Evolutionary conservation across 2,113 vertebrate species (phyloP).

Genomic region (Grammomys dolichurus): DNA sequence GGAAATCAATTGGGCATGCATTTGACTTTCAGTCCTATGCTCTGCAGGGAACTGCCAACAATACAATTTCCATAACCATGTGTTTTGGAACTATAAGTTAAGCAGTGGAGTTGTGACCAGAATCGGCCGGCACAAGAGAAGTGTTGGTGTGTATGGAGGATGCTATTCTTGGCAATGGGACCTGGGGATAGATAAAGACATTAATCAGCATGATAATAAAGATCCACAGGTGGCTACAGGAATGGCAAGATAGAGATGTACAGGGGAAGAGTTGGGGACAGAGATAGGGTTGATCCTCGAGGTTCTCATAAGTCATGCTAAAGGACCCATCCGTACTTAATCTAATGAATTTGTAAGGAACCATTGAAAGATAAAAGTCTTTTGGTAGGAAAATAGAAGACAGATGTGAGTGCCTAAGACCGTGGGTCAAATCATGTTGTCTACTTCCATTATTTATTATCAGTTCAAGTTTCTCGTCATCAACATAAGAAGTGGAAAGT

Average conservation of each 20-base stretch:
- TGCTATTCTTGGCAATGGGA: neutral
- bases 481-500: neutral
- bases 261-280: neutral
- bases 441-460: neutral
- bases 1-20: neutral
- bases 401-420: neutral
- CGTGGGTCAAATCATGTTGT: neutral
- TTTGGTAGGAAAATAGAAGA: conserved; percentile 26
- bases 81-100: neutral
- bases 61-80: neutral
- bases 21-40: neutral
- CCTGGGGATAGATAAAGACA: neutral
- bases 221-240: neutral
- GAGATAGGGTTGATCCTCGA: neutral
- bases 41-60: neutral
- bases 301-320: too few relatives aligned
- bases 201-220: neutral
- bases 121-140: neutral
- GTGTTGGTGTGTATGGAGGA: neutral
- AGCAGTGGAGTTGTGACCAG: neutral
- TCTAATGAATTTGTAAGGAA: neutral
- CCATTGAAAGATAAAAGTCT: neutral
- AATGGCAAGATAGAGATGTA: neutral
- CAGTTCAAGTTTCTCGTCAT: neutral
- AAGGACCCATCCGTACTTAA: neutral